These are phyloP conservation scores for Meandrusa payeni DNA, from an alignment of 2,888 invertebrate species.

Conservation along the genomic window DNA sequence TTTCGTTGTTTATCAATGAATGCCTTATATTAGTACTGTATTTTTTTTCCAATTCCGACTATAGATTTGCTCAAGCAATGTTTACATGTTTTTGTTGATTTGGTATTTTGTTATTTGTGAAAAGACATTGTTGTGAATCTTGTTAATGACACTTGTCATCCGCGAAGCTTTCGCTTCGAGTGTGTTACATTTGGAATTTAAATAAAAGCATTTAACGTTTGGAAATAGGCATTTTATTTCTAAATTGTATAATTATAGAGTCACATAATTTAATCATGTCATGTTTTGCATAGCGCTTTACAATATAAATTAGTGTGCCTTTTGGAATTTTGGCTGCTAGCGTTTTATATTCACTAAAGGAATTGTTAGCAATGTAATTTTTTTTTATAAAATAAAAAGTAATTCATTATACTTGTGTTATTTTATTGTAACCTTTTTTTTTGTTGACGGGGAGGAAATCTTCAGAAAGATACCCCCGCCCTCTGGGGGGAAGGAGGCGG, in stretches of 20 bases:
- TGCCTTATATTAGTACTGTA: conserved; percentile 44
- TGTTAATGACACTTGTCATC: not conserved
- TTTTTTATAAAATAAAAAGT: conserved; percentile 68
- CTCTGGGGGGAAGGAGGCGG: too few species aligned
- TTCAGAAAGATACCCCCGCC: too few species aligned
- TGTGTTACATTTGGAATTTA: conserved; percentile 39
- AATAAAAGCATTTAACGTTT: conserved; percentile 31
- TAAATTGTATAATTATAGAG: conserved; percentile 15
- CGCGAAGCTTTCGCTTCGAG: conserved; percentile 29
- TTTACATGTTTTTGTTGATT: conserved; percentile 44
- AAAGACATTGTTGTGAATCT: conserved; percentile 35
- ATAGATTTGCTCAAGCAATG: conserved; percentile 65
- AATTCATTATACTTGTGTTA: conserved; percentile 58
- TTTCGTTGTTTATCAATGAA: conserved; percentile 60
- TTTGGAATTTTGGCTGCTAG: conserved; percentile 48
- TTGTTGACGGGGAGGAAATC: too few species aligned
- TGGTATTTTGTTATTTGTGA: conserved; percentile 35
- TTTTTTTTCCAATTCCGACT: conserved; percentile 31
- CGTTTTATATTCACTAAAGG: conserved; percentile 47
- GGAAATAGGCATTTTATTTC: conserved; percentile 23
- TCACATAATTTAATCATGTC: not conserved
- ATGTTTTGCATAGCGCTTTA: conserved; percentile 23
- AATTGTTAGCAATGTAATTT: conserved; percentile 57
- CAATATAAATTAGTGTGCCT: conserved; percentile 52
- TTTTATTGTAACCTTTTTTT: conserved; percentile 8